Conservation (phyloP, 2,797 vertebrate species). For the Lepidocolaptes lacrymiger region DNA sequence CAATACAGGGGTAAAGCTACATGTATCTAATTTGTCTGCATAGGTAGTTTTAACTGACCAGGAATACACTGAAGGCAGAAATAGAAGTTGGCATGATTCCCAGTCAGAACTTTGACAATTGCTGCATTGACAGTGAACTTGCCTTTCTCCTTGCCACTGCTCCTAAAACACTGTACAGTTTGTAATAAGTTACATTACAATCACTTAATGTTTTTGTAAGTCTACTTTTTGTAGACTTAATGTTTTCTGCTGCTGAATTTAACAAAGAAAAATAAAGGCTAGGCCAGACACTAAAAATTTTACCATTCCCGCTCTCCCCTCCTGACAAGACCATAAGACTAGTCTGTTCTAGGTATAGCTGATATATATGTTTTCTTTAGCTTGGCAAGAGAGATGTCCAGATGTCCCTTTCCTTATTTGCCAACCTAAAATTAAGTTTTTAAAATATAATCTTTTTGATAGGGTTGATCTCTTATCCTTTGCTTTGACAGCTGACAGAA, state of each 20-base stretch:
- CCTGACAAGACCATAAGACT: neutral
- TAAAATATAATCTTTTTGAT: neutral
- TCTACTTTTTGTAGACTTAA: neutral
- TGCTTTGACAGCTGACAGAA: neutral
- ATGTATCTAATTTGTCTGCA: neutral
- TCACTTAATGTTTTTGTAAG: neutral
- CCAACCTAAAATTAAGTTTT: neutral
- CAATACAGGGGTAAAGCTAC: neutral
- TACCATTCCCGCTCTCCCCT: neutral
- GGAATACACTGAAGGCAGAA: neutral
- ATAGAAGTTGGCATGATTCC: neutral
- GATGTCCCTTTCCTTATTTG: neutral
- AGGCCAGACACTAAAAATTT: neutral
- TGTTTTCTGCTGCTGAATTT: neutral
- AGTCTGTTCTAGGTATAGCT: neutral
- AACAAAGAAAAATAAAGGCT: neutral
- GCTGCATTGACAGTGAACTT: neutral
- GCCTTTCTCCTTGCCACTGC: neutral
- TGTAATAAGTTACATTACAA: neutral
- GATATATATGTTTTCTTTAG: neutral
- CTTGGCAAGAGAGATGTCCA: neutral
- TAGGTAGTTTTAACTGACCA: neutral
- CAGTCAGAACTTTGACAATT: neutral
- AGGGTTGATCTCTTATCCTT: neutral
- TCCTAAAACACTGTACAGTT: neutral